Evolutionary conservation across 1,140 invertebrate genomes (phyloP).

Genomic region (Rhopalosiphum padi): DNA sequence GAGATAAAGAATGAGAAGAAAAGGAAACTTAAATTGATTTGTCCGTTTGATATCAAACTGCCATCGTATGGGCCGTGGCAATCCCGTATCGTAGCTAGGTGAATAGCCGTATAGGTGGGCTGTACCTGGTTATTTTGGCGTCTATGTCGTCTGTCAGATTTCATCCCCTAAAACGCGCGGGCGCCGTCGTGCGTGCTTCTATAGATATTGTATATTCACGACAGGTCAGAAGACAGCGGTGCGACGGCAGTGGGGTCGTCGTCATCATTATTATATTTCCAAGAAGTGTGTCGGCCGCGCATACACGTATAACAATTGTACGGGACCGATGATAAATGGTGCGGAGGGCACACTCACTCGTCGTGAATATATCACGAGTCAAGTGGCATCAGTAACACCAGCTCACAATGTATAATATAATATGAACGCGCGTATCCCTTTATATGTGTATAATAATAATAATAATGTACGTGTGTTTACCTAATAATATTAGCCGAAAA

Average conservation of each 20-base stretch:
- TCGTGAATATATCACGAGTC: conserved; percentile 32
- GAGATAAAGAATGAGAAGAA: neutral
- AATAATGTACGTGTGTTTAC: conserved; percentile 15
- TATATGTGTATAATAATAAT: neutral
- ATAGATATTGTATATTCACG: neutral
- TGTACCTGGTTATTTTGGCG: neutral
- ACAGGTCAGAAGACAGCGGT: neutral
- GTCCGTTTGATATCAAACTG: neutral
- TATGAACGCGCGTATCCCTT: neutral
- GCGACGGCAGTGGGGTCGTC: neutral
- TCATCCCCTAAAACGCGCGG: neutral
- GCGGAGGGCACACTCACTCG: conserved; percentile 16
- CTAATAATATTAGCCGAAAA: conserved; percentile 31
- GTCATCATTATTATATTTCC: conserved; percentile 5
- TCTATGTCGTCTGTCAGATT: conserved; percentile 33
- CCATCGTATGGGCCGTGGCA: neutral
- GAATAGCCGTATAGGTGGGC: neutral
- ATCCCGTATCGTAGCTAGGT: neutral
- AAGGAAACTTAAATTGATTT: conserved; percentile 27
- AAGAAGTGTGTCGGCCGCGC: conserved; percentile 1
- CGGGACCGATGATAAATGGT: conserved; percentile 29
- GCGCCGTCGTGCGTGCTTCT: neutral
- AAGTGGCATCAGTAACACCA: conserved; percentile 14
- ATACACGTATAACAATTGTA: neutral
- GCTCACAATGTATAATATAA: neutral